These are phyloP conservation scores for Aphelocoma californica DNA, from an alignment of 2,797 vertebrate species.

Conservation along the genomic window DNA sequence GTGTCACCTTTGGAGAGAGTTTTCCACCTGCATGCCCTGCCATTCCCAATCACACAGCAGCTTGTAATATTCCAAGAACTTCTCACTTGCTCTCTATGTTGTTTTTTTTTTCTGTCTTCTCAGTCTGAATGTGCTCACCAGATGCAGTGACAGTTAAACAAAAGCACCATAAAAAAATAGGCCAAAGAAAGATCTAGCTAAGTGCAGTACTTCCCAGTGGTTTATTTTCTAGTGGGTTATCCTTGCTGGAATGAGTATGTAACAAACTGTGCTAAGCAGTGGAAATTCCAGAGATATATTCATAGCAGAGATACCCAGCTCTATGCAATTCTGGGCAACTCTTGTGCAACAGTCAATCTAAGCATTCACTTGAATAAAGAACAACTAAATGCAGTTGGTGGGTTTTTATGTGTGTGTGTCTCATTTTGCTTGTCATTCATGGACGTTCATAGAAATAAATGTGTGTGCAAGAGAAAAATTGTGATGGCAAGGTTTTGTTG, in stretches of 20 bases:
- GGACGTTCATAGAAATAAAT: background rate
- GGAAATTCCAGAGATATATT: slow-evolving; percentile 36
- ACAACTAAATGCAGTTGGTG: background rate
- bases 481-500: background rate
- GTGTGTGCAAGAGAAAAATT: background rate
- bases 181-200: slow-evolving; percentile 6
- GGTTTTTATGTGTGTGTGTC: background rate
- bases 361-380: slow-evolving; percentile 3
- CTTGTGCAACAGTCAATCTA: background rate
- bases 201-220: background rate
- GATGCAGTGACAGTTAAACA: slow-evolving; percentile 26
- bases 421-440: background rate
- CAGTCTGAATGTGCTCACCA: slow-evolving; percentile 43
- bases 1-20: background rate
- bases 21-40: slow-evolving; percentile 12
- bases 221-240: slow-evolving; percentile 10
- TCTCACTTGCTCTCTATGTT: slow-evolving; percentile 21
- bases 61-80: slow-evolving; percentile 60
- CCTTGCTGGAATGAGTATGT: background rate
- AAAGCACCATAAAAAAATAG: background rate
- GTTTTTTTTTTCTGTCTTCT: background rate
- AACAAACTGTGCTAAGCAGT: background rate
- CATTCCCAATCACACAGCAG: slow-evolving; percentile 35
- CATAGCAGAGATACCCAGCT: background rate
- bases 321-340: background rate